Evolutionary conservation across 2,888 invertebrate species (phyloP).

Genomic region (Epinotia bilunana): DNA sequence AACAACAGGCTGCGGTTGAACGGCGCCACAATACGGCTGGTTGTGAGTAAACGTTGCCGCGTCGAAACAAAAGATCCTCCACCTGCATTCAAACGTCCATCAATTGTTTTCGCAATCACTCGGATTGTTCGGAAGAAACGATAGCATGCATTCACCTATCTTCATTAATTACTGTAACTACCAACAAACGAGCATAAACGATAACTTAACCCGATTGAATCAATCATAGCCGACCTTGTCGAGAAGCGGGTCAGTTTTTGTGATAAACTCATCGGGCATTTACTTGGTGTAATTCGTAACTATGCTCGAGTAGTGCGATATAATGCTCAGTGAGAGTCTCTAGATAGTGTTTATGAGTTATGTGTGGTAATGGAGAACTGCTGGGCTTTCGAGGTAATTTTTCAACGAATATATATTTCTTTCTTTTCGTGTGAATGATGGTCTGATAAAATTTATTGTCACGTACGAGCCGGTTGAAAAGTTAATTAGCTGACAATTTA

Average conservation of each 20-base stretch:
- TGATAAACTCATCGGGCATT: slow-evolving; percentile 67
- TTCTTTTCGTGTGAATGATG: slow-evolving; percentile 21
- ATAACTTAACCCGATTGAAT: slow-evolving; percentile 30
- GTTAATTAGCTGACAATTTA: slow-evolving; percentile 3
- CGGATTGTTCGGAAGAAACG: slow-evolving; percentile 1
- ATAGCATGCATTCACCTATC: slow-evolving; percentile 18
- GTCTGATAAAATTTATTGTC: slow-evolving; percentile 14
- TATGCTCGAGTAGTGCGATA: slow-evolving; percentile 11
- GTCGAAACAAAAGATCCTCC: slow-evolving; percentile 18
- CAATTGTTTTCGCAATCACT: slow-evolving; percentile 30
- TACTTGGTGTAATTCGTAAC: slow-evolving; percentile 18
- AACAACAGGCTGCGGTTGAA: not conserved
- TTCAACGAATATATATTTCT: slow-evolving; percentile 4
- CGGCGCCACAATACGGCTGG: not conserved
- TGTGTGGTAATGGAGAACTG: slow-evolving; percentile 58
- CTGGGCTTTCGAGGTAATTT: slow-evolving; percentile 60
- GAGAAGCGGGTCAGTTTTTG: slow-evolving; percentile 55
- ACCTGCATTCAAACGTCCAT: slow-evolving; percentile 19
- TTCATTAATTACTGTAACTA: slow-evolving; percentile 16
- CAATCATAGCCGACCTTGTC: slow-evolving; percentile 48
- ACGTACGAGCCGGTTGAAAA: slow-evolving; percentile 7
- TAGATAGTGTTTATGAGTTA: slow-evolving; percentile 28
- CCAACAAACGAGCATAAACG: slow-evolving; percentile 9
- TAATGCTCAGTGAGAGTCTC: slow-evolving; percentile 29
- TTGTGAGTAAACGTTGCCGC: not conserved